phyloP scores from a whole-genome alignment of 2,113 vertebrate genomes.

The Fregetta grallaria region DNA sequence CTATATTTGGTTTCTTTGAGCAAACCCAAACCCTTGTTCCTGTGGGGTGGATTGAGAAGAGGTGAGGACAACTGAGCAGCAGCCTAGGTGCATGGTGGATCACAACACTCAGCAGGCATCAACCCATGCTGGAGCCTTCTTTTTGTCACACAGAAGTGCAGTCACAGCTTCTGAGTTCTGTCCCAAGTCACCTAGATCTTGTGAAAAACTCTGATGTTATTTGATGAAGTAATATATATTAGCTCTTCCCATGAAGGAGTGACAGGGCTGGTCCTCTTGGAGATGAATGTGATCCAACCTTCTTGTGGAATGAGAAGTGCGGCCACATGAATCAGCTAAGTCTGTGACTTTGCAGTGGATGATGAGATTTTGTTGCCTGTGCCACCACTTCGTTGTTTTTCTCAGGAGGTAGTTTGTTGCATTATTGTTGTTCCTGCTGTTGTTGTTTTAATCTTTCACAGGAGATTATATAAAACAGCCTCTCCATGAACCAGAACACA shows the following conservation, averaged over 20 bases:
- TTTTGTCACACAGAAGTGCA: not conserved
- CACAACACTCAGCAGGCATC: not conserved
- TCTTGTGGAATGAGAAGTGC: not conserved
- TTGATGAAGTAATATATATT: not conserved
- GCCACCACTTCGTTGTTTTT: not conserved
- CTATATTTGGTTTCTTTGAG: not conserved
- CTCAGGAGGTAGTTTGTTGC: not conserved
- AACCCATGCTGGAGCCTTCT: not conserved
- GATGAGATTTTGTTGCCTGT: not conserved
- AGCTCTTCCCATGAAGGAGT: not conserved
- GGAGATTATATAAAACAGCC: slow-evolving; percentile 56
- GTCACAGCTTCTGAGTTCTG: not conserved
- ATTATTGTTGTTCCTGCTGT: slow-evolving; percentile 1
- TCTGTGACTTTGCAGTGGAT: not conserved
- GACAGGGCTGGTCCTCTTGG: not conserved
- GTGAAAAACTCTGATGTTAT: not conserved
- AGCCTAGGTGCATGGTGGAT: not conserved
- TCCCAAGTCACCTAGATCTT: not conserved
- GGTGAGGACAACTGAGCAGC: not conserved
- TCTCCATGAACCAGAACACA: slow-evolving; percentile 45
- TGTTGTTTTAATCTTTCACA: slow-evolving; percentile 36
- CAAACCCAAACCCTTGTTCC: not conserved
- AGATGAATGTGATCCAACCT: not conserved
- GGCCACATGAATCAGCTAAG: rapidly evolving
- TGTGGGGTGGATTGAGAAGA: not conserved